Base-by-base conservation (phyloP, 1,140 invertebrate species). In the Prorops nasuta region DNA sequence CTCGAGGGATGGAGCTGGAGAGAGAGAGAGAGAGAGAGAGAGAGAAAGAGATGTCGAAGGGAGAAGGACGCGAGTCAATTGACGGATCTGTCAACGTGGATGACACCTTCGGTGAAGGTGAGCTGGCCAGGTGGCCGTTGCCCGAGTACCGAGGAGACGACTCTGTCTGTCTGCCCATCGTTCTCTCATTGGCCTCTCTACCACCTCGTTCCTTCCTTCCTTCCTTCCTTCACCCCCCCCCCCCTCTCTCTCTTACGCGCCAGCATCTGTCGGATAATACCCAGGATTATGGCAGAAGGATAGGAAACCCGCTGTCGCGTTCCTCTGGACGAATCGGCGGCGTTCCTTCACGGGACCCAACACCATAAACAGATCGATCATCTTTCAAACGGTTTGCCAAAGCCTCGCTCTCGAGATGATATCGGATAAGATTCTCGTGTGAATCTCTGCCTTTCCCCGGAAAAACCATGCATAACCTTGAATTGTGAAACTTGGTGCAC, bases 221-320 rank as follows among this genome's bases (percentile, higher is more conserved):
- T 41, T 19, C n/a, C n/a, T 28, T 10, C 10, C 24, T 6, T 28
- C 24, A 10, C 4, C 4, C 24, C 20, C 19, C 10, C 4, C 19
- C 32, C 28, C 52, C 51, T 42, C 22, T 55, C 22, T 39, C 16
- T 51, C 24, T 49, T 20, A n/a, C 15, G 52, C 45, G 48, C 63
- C 44, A 60, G 71, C 71, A 73, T 73, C 71, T 73, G 71, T 57
- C 63, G 69, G 67, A 71, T 72, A 72, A 73, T 72, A 64, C 71
- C 58, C 9, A 54, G 71, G 71, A 73, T 73, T 73, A 73, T 58
- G 51, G 40, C 56, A 51, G 49, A 32, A 57, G 52, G 49, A 59
- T 45, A 49, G 34, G 40, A 50, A 34, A 36, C 52, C 56, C 45
- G 51, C 35, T 40, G 56, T 51, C n/a, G n/a, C 55, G 53, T 51